A percentile compares a stretch with the other conserved stretches of the same genome.
These are phyloP conservation scores for Zosterops japonicus DNA, from an alignment of 2,113 vertebrate species.

Conservation along the genomic window DNA sequence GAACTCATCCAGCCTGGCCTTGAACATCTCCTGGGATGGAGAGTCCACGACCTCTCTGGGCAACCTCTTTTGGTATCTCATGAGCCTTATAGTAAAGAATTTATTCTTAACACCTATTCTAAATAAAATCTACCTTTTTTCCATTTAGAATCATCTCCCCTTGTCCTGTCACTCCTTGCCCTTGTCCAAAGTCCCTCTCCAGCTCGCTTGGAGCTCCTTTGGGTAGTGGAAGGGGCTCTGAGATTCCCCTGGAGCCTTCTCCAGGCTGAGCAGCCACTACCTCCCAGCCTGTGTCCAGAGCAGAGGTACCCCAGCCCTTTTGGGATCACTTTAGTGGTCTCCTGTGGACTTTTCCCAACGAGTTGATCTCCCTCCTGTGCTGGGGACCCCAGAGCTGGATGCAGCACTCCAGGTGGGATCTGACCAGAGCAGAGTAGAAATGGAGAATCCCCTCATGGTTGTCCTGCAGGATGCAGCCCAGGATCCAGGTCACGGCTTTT, in stretches of 20 bases:
- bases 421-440: neutral
- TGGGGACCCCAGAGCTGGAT: neutral
- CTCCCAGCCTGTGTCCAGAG: neutral
- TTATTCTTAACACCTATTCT: neutral
- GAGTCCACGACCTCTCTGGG: neutral
- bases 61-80: neutral
- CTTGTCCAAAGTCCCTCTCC: neutral
- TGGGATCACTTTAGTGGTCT: neutral
- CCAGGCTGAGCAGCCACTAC: neutral
- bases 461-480: neutral
- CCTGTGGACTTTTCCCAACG: rapidly evolving
- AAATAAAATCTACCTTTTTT: neutral
- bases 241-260: neutral
- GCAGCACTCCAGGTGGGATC: neutral
- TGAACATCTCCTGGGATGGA: neutral
- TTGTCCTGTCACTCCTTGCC: neutral
- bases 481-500: neutral
- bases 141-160: neutral
- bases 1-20: neutral
- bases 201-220: neutral
- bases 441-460: neutral
- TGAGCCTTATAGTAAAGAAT: neutral
- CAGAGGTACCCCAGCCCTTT: neutral
- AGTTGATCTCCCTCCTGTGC: neutral
- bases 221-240: neutral